A percentile compares a stretch with the other conserved stretches of the same genome.
Conservation (phyloP, 1,140 invertebrate species). For the Drosophila willistoni region DNA sequence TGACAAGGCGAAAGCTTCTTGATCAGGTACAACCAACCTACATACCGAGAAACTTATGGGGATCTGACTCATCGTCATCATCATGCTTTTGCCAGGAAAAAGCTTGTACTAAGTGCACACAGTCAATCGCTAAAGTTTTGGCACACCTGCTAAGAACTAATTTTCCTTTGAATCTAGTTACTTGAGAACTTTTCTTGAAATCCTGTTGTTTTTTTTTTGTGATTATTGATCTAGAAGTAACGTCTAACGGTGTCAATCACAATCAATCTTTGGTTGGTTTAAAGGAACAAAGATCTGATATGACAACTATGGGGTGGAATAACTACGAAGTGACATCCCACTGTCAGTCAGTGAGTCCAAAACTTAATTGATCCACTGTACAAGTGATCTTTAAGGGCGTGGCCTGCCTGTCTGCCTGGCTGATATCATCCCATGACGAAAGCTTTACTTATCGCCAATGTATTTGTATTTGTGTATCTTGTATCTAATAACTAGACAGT, state of each 20-base stretch:
- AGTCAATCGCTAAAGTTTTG: not conserved
- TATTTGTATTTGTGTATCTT: constrained; percentile 43
- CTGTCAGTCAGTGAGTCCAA: not conserved
- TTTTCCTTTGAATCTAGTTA: not conserved
- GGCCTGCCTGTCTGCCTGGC: constrained; percentile 6
- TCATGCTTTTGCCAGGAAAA: constrained; percentile 9
- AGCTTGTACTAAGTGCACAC: constrained; percentile 11
- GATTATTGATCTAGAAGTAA: too few relatives aligned
- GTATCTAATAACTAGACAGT: constrained; percentile 57
- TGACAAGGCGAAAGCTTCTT: constrained; percentile 10
- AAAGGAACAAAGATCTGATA: too few relatives aligned
- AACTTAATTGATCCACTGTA: not conserved
- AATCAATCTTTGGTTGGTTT: too few relatives aligned
- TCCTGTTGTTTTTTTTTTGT: not conserved
- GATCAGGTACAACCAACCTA: constrained; percentile 9
- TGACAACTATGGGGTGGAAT: too few relatives aligned
- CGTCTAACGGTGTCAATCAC: too few relatives aligned
- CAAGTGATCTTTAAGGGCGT: constrained; percentile 6
- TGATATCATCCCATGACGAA: constrained; percentile 37
- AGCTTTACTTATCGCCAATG: constrained; percentile 30
- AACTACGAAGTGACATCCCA: too few relatives aligned
- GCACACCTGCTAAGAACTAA: not conserved
- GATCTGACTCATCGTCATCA: not conserved
- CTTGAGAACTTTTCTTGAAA: not conserved
- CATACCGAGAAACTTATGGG: not conserved